These are phyloP conservation scores for Hedya salicella DNA, from an alignment of 2,888 invertebrate species.

Conservation along the genomic window DNA sequence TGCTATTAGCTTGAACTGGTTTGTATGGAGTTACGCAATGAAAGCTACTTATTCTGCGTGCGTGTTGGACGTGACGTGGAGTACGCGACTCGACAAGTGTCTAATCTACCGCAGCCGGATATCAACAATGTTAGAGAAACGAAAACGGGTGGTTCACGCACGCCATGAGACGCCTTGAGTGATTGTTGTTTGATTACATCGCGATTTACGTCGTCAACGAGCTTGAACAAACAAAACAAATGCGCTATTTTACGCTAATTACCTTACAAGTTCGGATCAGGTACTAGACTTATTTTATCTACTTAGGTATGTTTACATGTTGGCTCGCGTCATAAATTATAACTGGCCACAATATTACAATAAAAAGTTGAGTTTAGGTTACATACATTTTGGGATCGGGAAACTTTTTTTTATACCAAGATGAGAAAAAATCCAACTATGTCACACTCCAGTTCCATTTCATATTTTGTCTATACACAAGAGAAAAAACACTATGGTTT, in stretches of 20 bases:
- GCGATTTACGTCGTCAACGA: not conserved
- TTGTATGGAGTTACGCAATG: slow-evolving; percentile 49
- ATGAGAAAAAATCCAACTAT: too few relatives aligned
- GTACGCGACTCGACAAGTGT: slow-evolving; percentile 25
- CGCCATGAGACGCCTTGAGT: slow-evolving; percentile 3
- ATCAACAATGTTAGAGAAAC: slow-evolving; percentile 25
- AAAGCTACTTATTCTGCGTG: slow-evolving; percentile 42
- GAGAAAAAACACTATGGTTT: too few relatives aligned
- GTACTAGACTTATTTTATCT: not conserved
- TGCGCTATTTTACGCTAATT: not conserved
- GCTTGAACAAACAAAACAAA: not conserved
- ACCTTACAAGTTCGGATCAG: not conserved
- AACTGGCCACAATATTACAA: too few relatives aligned
- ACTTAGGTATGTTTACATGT: too few relatives aligned
- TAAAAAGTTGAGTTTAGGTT: too few relatives aligned
- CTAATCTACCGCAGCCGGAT: slow-evolving; percentile 34
- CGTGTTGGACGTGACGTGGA: slow-evolving; percentile 36
- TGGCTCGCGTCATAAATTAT: too few relatives aligned
- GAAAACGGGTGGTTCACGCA: slow-evolving; percentile 16
- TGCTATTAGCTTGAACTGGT: slow-evolving; percentile 63
- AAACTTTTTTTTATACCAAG: too few relatives aligned
- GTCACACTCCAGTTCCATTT: too few relatives aligned
- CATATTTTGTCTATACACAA: too few relatives aligned
- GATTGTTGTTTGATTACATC: slow-evolving; percentile 5
- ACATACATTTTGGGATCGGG: too few relatives aligned